Evolutionary conservation across 2,113 vertebrate genomes (phyloP), one percentile per base, ranked within the genome.

Genomic region (Calidris pugnax): DNA sequence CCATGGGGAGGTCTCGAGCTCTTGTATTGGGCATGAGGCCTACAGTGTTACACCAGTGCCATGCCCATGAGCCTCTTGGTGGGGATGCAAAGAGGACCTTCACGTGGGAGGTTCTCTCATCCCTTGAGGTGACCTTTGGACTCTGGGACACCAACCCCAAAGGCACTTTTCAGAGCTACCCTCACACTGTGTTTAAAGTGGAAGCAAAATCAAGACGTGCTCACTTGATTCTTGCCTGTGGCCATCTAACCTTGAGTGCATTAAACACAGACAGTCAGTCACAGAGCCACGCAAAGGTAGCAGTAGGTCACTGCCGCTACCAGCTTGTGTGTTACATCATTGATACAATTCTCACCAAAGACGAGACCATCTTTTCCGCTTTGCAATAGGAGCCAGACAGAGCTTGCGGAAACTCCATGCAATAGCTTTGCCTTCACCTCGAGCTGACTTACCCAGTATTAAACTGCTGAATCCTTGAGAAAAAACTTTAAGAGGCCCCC

Each of bases 281-380:
- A 3, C 76, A 33, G 90, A 92, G 87, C 93, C 87, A 33, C 0
- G 11, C 5, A 77, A 53, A 80, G 68, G 80, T 14, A 17, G 63
- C 21, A 6, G 57, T 14, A 62, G 87, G 74, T 33, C 82, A 37
- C 81, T 76, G 78, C 60, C 4, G 12, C 39, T 26, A 15, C 48
- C 10, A 43, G 78, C 76, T 81, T 21, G 27, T 3, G 33, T 63
- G 37, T 53, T 28, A 56, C 10, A 2, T 76, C 84, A 53, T 14
- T 2, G 82, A 83, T 50, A 84, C 51, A 24, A 35, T 47, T 86
- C 91, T 98, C 97, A 97, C 98, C 98, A 98, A 98, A 98, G 98
- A 98, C 75, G 62, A 75, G 87, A 47, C 56, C 96, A 68, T 56
- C 86, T 69, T 66, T 37, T 85, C 91, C 3, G 51, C 95, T 97